phyloP scores from a whole-genome alignment of 1,140 invertebrate species.

The Agrypnia vestita region DNA sequence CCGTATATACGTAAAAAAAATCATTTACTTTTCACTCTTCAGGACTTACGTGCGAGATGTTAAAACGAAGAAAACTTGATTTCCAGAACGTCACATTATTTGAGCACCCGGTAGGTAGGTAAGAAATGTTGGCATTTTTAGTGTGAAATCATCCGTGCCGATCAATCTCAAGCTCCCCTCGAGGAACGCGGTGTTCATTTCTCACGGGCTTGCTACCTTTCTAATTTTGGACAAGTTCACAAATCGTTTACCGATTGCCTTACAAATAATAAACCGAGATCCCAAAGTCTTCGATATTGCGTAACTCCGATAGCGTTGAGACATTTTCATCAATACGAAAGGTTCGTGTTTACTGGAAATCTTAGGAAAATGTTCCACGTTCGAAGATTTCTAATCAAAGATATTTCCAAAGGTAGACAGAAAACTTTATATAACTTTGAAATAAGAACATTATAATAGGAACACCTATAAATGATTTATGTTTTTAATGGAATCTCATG shows the following conservation, averaged over 20 bases:
- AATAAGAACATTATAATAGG: no score
- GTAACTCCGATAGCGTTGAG: not conserved
- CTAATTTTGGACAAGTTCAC: slow-evolving; percentile 6
- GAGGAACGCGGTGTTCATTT: not conserved
- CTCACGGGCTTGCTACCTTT: not conserved
- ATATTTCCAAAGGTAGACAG: not conserved
- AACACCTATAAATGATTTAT: no score
- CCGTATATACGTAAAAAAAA: no score
- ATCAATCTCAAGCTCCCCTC: slow-evolving; percentile 10
- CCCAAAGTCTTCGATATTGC: slow-evolving; percentile 7
- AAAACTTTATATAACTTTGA: no score
- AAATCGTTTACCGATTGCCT: slow-evolving; percentile 22
- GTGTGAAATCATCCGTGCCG: not conserved
- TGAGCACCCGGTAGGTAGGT: no score
- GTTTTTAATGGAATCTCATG: no score
- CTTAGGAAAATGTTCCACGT: not conserved
- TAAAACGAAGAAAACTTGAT: no score
- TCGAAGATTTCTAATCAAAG: no score
- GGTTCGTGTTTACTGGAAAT: slow-evolving; percentile 4
- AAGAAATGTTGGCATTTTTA: not conserved
- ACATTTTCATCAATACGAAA: not conserved
- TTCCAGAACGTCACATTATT: no score
- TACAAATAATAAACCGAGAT: slow-evolving; percentile 10
- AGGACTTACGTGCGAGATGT: no score
- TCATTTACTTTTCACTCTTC: no score